Conservation (phyloP, 2,888 invertebrate species). For the Mongoloraphidia duomilia region DNA sequence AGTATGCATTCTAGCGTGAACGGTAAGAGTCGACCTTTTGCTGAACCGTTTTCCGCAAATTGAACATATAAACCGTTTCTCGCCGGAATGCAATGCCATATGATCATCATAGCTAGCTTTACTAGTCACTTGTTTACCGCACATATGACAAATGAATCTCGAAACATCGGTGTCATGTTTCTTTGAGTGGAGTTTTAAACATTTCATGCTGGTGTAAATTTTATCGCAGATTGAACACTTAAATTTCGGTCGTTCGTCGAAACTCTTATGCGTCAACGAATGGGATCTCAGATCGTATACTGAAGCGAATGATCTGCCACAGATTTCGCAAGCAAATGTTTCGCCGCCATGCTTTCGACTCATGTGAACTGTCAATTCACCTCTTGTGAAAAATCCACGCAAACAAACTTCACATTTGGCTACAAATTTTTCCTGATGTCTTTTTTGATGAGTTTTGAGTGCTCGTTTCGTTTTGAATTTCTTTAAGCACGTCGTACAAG, state of each 20-base stretch:
- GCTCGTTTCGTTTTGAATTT: neutral
- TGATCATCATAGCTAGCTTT: conserved; percentile 3
- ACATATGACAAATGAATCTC: conserved; percentile 6
- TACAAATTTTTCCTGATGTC: no score
- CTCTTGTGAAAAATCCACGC: neutral
- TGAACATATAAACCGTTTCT: conserved; percentile 11
- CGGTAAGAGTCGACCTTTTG: conserved; percentile 1
- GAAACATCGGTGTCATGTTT: neutral
- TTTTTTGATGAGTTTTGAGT: neutral
- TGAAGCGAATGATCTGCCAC: neutral
- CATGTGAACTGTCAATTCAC: neutral
- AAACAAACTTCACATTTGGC: neutral
- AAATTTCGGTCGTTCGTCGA: neutral
- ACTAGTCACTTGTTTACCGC: conserved; percentile 4
- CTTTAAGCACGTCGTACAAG: neutral
- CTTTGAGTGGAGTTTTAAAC: neutral
- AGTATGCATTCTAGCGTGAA: conserved; percentile 6
- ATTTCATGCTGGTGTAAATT: neutral
- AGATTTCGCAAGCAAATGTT: neutral
- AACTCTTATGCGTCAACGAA: neutral
- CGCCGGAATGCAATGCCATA: conserved; percentile 5
- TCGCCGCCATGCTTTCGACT: neutral
- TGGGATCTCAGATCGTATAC: neutral
- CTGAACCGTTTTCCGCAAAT: conserved; percentile 8
- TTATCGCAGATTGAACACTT: neutral